phyloP scores from a whole-genome alignment of 1,140 invertebrate species.

The Achatina immaculata region DNA sequence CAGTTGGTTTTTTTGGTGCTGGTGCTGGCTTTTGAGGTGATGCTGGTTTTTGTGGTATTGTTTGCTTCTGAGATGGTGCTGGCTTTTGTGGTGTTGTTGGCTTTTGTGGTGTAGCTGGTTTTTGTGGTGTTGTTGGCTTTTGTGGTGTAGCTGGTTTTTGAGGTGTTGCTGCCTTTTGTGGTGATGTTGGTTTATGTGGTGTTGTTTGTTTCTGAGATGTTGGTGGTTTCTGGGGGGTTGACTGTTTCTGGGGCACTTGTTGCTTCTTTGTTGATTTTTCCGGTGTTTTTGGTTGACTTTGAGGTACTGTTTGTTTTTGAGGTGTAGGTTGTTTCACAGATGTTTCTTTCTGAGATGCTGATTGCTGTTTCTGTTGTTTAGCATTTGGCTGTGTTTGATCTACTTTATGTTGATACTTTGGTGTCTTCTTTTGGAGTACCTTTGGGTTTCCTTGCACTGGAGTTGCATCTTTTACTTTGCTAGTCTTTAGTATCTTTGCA shows the following conservation, averaged over 20 bases:
- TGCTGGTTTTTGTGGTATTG: too few relatives aligned
- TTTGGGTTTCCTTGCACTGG: background rate
- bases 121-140: too few relatives aligned
- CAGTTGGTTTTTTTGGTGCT: too few relatives aligned
- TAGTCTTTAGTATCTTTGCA: background rate
- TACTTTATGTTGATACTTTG: background rate
- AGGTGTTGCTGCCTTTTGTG: background rate
- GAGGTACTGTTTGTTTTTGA: background rate
- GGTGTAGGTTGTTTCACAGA: background rate
- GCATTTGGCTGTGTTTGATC: constrained; percentile 10
- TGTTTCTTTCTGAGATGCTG: background rate
- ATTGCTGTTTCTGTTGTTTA: background rate
- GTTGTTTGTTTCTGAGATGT: background rate
- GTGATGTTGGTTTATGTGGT: background rate
- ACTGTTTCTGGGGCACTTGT: background rate
- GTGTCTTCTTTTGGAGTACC: background rate
- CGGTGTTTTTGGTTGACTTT: background rate
- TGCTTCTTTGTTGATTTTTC: background rate
- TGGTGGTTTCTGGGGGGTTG: background rate
- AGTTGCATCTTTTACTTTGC: background rate
- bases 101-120: too few relatives aligned
- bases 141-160: too few relatives aligned
- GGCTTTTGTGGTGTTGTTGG: too few relatives aligned
- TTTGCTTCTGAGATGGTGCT: background rate
- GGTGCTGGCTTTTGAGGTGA: too few relatives aligned